Evolutionary conservation across 2,888 invertebrate genomes (phyloP).

Genomic region (Tenthredo mesomela): DNA sequence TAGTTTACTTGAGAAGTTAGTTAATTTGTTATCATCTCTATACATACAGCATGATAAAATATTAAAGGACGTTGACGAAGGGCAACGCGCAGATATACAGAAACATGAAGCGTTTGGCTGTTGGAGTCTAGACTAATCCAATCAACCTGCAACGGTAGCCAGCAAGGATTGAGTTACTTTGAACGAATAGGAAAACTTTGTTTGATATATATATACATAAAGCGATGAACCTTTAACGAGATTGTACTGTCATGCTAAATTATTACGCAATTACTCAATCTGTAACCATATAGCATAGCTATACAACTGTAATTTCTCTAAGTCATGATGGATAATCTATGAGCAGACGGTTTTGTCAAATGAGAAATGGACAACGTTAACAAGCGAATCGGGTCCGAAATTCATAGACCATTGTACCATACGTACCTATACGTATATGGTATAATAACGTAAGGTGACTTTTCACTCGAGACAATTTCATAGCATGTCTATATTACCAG

Average conservation of each 20-base stretch:
- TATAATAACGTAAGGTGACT: not conserved
- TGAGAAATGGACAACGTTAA: not conserved
- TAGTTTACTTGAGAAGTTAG: not conserved
- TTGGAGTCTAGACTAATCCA: constrained; percentile 18
- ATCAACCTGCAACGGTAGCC: not conserved
- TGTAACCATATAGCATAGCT: too few species aligned
- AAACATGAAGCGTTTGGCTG: not conserved
- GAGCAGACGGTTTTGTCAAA: not conserved
- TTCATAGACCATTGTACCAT: not conserved
- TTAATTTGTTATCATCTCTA: not conserved
- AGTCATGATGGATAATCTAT: constrained; percentile 13
- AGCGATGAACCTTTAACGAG: constrained; percentile 5
- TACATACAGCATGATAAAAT: not conserved
- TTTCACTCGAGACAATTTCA: not conserved
- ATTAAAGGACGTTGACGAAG: not conserved
- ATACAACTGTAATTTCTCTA: not conserved
- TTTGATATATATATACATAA: not conserved
- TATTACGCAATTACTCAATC: constrained; percentile 21
- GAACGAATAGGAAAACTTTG: constrained; percentile 10
- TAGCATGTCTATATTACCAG: not conserved
- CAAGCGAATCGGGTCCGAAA: not conserved
- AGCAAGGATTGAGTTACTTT: constrained; percentile 1
- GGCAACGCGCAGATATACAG: not conserved
- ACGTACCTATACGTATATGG: not conserved
- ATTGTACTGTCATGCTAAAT: constrained; percentile 21